Evolutionary conservation across 2,113 vertebrate species (phyloP).

Genomic region (Heterocephalus glaber): DNA sequence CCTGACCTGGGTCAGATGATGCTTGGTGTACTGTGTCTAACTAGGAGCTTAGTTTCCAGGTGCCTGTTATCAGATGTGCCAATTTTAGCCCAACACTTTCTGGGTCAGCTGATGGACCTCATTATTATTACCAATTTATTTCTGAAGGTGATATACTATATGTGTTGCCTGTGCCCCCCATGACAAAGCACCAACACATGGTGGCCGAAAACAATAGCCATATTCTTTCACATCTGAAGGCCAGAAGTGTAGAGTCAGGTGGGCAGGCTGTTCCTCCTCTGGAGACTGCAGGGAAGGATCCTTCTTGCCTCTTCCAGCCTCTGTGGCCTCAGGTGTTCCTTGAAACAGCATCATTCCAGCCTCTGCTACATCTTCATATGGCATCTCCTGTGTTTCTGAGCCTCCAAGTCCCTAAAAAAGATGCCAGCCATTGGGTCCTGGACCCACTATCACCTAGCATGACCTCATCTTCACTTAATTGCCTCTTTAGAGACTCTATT

Average conservation of each 20-base stretch:
- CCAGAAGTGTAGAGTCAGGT: not conserved
- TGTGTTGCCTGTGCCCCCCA: not conserved
- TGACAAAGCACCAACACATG: not conserved
- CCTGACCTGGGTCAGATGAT: not conserved
- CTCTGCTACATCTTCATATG: not conserved
- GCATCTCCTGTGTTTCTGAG: too few relatives aligned
- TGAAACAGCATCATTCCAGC: not conserved
- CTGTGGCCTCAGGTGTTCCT: rapidly evolving
- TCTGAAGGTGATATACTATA: not conserved
- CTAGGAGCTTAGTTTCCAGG: constrained; percentile 15
- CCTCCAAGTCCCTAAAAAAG: not conserved
- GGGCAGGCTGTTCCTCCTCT: rapidly evolving
- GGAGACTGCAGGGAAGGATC: rapidly evolving
- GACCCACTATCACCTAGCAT: not conserved
- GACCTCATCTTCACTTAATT: not conserved
- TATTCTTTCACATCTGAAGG: not conserved
- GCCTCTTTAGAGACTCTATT: not conserved
- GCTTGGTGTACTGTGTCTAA: not conserved
- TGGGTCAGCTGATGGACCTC: constrained; percentile 41
- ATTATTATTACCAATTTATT: not conserved
- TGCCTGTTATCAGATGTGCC: constrained; percentile 52
- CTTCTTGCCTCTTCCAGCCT: too few relatives aligned
- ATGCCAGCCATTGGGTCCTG: rapidly evolving
- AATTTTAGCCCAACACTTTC: constrained; percentile 52
- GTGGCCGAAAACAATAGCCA: not conserved